Evolutionary conservation across 2,888 invertebrate species (phyloP).

Genomic region (Labia minor): DNA sequence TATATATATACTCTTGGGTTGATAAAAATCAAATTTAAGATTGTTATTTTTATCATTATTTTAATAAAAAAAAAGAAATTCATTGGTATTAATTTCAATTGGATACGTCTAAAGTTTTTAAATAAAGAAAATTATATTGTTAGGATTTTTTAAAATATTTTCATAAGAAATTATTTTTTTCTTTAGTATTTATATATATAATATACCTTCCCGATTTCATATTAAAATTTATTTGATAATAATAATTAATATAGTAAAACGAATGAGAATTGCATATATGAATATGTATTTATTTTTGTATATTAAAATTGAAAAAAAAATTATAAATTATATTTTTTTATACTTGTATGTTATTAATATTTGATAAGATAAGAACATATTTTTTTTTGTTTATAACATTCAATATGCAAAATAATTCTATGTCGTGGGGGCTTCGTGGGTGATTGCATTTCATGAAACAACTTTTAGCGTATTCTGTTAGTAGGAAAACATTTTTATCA

Average conservation of each 20-base stretch:
- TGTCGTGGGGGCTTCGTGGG: neutral
- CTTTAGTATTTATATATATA: too few species aligned
- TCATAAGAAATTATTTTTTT: too few species aligned
- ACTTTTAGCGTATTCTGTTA: neutral
- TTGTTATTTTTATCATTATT: too few species aligned
- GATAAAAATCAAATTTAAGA: too few species aligned
- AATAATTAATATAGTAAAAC: neutral
- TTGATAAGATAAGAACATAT: neutral
- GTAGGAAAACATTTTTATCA: neutral
- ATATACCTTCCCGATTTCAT: too few species aligned
- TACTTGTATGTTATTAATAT: neutral
- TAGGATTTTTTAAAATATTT: too few species aligned
- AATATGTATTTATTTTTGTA: constrained; percentile 4
- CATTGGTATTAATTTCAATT: too few species aligned
- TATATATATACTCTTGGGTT: too few species aligned
- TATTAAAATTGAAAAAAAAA: neutral
- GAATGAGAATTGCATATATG: neutral
- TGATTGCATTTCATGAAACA: neutral
- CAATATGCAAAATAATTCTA: neutral
- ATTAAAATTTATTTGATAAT: too few species aligned
- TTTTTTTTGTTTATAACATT: neutral
- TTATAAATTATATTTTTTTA: constrained; percentile 2
- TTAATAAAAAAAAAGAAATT: too few species aligned
- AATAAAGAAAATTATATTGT: too few species aligned
- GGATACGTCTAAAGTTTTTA: too few species aligned